Percentiles rank a stretch among this genome's conserved stretches.
Conservation (phyloP, 1,140 invertebrate genomes). For the Hycleus phaleratus region DNA sequence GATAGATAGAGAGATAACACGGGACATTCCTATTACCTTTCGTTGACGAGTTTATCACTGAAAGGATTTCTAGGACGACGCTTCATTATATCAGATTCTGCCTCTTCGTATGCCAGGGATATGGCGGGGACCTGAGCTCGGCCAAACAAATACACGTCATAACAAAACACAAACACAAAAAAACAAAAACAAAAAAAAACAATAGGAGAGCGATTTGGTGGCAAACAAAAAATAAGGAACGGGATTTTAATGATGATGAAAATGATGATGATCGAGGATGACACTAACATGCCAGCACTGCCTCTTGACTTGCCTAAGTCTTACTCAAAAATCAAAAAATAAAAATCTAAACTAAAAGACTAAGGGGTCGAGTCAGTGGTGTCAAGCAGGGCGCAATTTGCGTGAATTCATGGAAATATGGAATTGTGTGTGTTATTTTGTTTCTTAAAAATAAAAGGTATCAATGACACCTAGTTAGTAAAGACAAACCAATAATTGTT, state of each 20-base stretch:
- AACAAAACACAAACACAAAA: slow-evolving; percentile 24
- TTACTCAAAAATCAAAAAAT: not conserved
- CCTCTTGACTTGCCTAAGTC: slow-evolving; percentile 27
- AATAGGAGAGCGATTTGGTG: not conserved
- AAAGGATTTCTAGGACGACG: slow-evolving; percentile 94
- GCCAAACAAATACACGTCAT: slow-evolving; percentile 40
- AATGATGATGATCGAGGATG: not conserved
- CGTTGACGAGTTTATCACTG: slow-evolving; percentile 96
- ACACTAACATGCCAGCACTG: slow-evolving; percentile 32
- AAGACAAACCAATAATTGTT: too few species aligned
- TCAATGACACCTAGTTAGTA: too few species aligned
- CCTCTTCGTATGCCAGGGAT: slow-evolving; percentile 98
- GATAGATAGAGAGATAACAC: slow-evolving; percentile 6
- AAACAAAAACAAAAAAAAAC: slow-evolving; percentile 10
- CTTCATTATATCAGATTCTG: slow-evolving; percentile 99
- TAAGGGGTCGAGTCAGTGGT: slow-evolving; percentile 20
- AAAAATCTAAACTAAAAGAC: slow-evolving; percentile 6
- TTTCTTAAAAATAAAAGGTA: not conserved
- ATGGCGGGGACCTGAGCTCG: slow-evolving; percentile 92
- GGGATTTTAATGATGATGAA: not conserved
- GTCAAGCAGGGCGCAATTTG: slow-evolving; percentile 33
- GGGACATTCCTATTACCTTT: slow-evolving; percentile 65
- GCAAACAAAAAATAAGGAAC: slow-evolving; percentile 11
- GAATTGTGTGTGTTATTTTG: slow-evolving; percentile 23
- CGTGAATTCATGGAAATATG: slow-evolving; percentile 19